These are phyloP conservation scores for Genyomyrus donnyi DNA, from an alignment of 2,113 vertebrate genomes.

Conservation along the genomic window DNA sequence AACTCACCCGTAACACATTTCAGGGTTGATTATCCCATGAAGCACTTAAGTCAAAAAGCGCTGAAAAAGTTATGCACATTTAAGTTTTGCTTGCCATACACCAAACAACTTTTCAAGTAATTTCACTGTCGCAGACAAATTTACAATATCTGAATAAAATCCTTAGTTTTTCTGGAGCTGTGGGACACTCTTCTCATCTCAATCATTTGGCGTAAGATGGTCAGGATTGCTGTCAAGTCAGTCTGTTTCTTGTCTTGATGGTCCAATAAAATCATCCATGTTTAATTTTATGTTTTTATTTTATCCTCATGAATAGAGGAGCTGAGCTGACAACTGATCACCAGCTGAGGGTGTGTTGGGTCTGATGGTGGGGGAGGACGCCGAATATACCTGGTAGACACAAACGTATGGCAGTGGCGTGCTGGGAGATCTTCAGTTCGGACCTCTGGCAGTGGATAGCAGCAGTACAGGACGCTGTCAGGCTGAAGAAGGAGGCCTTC, in stretches of 20 bases:
- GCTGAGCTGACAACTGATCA: neutral
- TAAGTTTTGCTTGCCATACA: neutral
- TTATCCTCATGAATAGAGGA: neutral
- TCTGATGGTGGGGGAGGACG: neutral
- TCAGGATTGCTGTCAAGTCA: neutral
- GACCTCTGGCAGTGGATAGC: neutral
- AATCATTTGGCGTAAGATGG: neutral
- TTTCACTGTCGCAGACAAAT: neutral
- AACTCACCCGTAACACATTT: neutral
- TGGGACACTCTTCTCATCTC: neutral
- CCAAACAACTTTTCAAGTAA: neutral
- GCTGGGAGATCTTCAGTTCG: neutral
- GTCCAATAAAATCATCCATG: neutral
- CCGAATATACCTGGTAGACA: neutral
- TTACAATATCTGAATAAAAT: neutral
- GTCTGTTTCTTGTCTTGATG: neutral
- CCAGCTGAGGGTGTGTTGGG: neutral
- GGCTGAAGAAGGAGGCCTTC: neutral
- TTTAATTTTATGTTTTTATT: neutral
- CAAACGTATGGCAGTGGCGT: neutral
- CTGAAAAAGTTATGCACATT: neutral
- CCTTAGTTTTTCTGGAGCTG: neutral
- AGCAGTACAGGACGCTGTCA: neutral
- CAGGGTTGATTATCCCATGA: neutral
- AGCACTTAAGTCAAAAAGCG: neutral